Base-by-base conservation (phyloP, 2,113 vertebrate species). In the Strigops habroptila region DNA sequence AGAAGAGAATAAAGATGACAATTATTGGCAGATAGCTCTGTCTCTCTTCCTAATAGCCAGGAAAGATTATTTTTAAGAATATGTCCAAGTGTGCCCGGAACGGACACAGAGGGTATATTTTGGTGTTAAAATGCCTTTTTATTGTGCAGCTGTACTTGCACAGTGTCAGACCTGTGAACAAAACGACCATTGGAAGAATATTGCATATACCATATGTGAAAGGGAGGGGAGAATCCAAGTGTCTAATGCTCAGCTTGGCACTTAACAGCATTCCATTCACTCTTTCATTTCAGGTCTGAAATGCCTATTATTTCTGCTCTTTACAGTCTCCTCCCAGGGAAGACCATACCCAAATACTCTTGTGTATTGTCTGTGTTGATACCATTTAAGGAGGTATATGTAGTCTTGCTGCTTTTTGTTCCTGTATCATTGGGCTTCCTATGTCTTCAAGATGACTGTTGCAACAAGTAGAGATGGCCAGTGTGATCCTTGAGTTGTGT, bases 41-140 rank as follows among this genome's bases (percentile, higher is more conserved):
- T 46, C 91, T 97, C 91, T 97, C 87, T 93, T 97, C 77, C 93
- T 97, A 97, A 94, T 97, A 96, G 95, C 82, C 71, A 95, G 90
- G 89, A 96, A 84, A 91, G 90, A 94, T 94, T 82, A 90, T 91
- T 97, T 92, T 82, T 8, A 86, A 94, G 82, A 69, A 82, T 41
- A 73, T 17, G 90, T 44, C 43, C 10, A 90, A 88, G 79, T 18
- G 12, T 37, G 35, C 67, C 22, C 35, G 74, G 60, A 89, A 39
- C 49, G 69, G 57, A 43, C 30, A 12, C 0, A 62, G 78, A 64
- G 51, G 48, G 49, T 64, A 10, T 82, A 8, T 94, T 73, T 82
- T 73, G 39, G 52, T 90, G 69, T 62, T 65, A 18, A 77, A 91
- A 76, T 70, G 63, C 59, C 1, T 2, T 37, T 46, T 79, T 77